Base-by-base conservation (phyloP, 2,113 vertebrate species). In the Dendrocopos noguchii region DNA sequence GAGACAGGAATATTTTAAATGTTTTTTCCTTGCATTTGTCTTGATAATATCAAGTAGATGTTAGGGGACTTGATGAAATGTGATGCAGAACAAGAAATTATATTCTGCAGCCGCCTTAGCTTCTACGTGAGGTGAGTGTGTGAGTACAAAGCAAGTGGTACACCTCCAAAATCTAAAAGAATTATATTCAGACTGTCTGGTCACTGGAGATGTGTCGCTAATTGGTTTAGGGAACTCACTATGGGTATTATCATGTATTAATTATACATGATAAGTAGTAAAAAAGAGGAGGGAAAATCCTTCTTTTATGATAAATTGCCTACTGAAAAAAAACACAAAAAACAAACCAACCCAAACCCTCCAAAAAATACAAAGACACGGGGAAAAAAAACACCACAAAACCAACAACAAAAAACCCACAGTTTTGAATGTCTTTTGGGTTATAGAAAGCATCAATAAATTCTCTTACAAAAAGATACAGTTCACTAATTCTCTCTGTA, bases 61-160 rank as follows among this genome's bases (percentile, higher is more conserved):
- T 91, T 95, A 75, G 97, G 94, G 86, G 94, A 94, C 94, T 96
- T 94, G 89, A 95, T 95, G 93, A 97, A 97, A 97, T 95, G 96
- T 91, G 97, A 92, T 94, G 82, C 78, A 96, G 97, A 98, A 97
- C 98, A 98, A 96, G 87, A 93, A 98, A 97, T 97, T 94, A 94
- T 57, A 78, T 88, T 97, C 94, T 94, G 65, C 97, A 96, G 92
- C 93, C 90, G 67, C 79, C 75, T 96, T 90, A 90, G 92, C 83
- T 74, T 57, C 84, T 93, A 95, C 42, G 71, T 97, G 95, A 97
- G 87, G 33, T 53, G 95, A 61, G 65, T 87, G 71, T 39, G 36
- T 92, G 90, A 96, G 80, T 60, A 57, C 14, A 71, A 47, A 89
- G 47, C 67, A 80, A 46, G 77, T 79, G 47, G 42, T 84, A 31